Evolutionary conservation across 2,888 invertebrate genomes (phyloP).

Genomic region (Poecilus cupreus): DNA sequence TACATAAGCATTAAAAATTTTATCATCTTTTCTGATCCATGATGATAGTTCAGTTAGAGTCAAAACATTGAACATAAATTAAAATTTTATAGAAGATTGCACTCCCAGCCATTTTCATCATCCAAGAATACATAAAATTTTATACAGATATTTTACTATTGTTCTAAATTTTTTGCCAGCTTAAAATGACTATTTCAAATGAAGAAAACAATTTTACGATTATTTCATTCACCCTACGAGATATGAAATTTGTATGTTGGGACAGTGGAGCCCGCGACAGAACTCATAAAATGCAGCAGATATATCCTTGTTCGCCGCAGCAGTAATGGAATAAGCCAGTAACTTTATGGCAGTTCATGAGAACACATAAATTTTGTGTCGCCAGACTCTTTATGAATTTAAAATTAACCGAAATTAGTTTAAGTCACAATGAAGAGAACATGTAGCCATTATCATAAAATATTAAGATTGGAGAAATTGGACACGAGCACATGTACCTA

Average conservation of each 20-base stretch:
- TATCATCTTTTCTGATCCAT: too few species aligned
- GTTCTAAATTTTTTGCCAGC: too few species aligned
- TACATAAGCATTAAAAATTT: too few species aligned
- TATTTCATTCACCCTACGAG: background rate
- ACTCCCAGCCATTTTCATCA: too few species aligned
- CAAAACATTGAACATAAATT: too few species aligned
- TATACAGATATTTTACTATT: background rate
- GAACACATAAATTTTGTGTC: slow-evolving; percentile 35
- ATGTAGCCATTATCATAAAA: slow-evolving; percentile 4
- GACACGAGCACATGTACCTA: too few species aligned
- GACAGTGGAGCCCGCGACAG: too few species aligned
- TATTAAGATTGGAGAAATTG: background rate
- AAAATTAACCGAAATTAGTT: slow-evolving; percentile 50
- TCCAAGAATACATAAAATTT: too few species aligned
- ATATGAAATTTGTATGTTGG: background rate
- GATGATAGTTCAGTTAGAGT: too few species aligned
- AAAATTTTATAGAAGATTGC: too few species aligned
- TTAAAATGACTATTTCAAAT: background rate
- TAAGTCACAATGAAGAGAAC: slow-evolving; percentile 20
- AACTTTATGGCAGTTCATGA: slow-evolving; percentile 33
- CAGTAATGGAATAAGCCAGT: slow-evolving; percentile 41
- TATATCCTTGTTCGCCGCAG: slow-evolving; percentile 10
- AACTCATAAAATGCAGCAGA: slow-evolving; percentile 15
- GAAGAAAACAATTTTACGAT: background rate
- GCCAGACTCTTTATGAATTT: slow-evolving; percentile 45